phyloP scores from a whole-genome alignment of 2,113 vertebrate genomes.

The Anser cygnoides region DNA sequence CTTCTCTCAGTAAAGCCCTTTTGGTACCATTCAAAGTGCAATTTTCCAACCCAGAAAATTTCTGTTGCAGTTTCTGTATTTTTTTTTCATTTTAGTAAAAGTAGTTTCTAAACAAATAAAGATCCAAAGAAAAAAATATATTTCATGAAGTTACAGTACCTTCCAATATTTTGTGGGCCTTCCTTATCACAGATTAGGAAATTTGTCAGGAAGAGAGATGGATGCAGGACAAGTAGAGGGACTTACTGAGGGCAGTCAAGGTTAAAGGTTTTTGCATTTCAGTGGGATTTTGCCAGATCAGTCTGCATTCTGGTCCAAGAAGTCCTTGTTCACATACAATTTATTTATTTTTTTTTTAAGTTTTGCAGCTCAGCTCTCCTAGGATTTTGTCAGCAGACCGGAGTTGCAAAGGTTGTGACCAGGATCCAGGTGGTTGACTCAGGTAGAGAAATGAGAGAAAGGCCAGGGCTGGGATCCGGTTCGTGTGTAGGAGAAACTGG shows the following conservation, averaged over 20 bases:
- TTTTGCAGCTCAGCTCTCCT: neutral
- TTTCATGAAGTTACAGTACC: neutral
- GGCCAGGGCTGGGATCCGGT: neutral
- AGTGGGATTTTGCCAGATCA: neutral
- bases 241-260: neutral
- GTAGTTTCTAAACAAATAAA: neutral
- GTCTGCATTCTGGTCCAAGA: neutral
- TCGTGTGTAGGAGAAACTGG: neutral
- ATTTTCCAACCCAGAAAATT: neutral
- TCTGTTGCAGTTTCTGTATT: neutral
- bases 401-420: accelerated
- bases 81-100: neutral
- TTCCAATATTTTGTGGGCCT: neutral
- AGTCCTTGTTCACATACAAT: accelerated
- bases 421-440: neutral
- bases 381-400: neutral
- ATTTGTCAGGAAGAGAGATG: neutral
- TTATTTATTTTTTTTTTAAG: neutral
- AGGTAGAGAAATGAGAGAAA: neutral
- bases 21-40: neutral
- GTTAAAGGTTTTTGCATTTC: neutral
- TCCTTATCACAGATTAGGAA: neutral
- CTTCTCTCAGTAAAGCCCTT: neutral
- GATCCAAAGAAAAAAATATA: accelerated
- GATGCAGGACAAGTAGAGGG: neutral